Conservation (phyloP, 2,113 vertebrate species). For the Spilogale gracilis region DNA sequence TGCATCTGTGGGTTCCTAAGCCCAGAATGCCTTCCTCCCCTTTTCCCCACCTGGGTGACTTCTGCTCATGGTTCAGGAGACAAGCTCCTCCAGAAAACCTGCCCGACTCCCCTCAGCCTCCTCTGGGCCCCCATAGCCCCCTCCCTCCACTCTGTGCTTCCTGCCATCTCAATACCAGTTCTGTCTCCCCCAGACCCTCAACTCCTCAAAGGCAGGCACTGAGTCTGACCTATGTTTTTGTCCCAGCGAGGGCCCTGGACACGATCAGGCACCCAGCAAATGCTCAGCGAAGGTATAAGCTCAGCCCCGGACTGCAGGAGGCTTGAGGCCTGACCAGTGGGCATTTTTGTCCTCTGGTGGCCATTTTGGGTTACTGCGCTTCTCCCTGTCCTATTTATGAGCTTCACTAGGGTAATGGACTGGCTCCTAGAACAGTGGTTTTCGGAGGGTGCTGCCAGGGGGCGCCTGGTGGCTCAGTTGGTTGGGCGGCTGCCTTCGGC, state of each 20-base stretch:
- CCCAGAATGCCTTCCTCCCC: neutral
- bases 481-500: neutral
- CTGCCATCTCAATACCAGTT: neutral
- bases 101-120: neutral
- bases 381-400: neutral
- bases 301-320: neutral
- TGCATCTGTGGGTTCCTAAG: neutral
- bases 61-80: neutral
- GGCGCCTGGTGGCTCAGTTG: neutral
- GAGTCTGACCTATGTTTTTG: neutral
- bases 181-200: neutral
- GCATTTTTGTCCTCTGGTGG: slow-evolving; percentile 69
- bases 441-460: neutral
- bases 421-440: neutral
- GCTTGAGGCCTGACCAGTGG: neutral
- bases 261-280: neutral
- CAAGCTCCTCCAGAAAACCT: neutral
- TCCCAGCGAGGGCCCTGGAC: neutral
- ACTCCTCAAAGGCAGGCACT: neutral
- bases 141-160: neutral
- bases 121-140: neutral
- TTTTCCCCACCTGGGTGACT: neutral
- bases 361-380: neutral
- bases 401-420: neutral
- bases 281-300: neutral